These are phyloP conservation scores for Lordiphosa stackelbergi DNA, from an alignment of 1,140 invertebrate genomes.

Conservation along the genomic window DNA sequence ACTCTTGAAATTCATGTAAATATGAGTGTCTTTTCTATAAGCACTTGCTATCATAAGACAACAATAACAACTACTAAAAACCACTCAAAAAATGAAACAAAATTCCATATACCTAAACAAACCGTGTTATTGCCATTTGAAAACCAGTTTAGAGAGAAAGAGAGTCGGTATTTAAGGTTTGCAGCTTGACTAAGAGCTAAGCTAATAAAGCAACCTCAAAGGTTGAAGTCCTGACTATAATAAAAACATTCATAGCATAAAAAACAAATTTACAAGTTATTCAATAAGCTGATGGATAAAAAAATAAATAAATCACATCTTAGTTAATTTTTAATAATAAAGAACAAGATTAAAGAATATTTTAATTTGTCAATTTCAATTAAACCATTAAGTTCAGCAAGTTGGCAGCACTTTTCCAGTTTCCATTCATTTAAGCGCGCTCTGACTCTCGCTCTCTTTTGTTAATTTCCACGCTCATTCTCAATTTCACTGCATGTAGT, in stretches of 20 bases:
- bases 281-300: background rate
- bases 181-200: background rate
- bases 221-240: conserved; percentile 1
- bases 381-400: no score
- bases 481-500: conserved; percentile 34
- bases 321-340: no score
- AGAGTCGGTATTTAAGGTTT: background rate
- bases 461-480: conserved; percentile 1
- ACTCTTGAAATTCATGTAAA: background rate
- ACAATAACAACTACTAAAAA: conserved; percentile 12
- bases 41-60: conserved; percentile 25
- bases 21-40: conserved; percentile 9
- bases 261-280: background rate
- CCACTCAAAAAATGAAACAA: background rate
- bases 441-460: background rate
- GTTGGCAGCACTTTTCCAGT: background rate
- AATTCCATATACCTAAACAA: conserved; percentile 9
- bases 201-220: no score
- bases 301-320: background rate
- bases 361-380: no score
- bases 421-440: conserved; percentile 6
- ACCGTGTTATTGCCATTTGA: conserved; percentile 6
- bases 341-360: no score
- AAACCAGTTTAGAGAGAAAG: conserved; percentile 32
- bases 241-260: no score